Conservation (phyloP, 2,888 invertebrate genomes). For the Volucella inanis region DNA sequence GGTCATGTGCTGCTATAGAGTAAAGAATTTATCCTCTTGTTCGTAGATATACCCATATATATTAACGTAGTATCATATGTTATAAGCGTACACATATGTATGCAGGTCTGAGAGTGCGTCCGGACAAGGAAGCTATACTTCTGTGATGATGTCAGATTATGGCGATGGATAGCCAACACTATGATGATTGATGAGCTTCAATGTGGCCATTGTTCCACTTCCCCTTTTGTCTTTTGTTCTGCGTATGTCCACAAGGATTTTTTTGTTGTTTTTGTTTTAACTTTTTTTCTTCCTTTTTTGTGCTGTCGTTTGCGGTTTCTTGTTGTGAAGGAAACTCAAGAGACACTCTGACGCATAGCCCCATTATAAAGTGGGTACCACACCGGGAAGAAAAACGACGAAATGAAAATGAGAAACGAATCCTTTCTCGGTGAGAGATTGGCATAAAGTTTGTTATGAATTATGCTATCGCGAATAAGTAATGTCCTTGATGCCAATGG, state of each 20-base stretch:
- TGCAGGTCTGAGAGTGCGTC: constrained; percentile 28
- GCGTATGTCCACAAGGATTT: constrained; percentile 14
- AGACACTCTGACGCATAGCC: constrained; percentile 70
- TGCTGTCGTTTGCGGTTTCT: constrained; percentile 44
- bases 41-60: too few relatives aligned
- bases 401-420: constrained; percentile 45
- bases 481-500: constrained; percentile 58
- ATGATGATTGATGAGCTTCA: constrained; percentile 71
- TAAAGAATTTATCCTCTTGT: not conserved
- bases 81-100: constrained; percentile 21
- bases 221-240: constrained; percentile 55
- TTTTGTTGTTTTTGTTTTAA: not conserved
- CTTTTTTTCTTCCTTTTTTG: constrained; percentile 27
- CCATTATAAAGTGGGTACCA: constrained; percentile 55
- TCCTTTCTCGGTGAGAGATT: constrained; percentile 68
- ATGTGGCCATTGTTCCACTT: constrained; percentile 66
- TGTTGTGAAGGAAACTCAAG: constrained; percentile 35
- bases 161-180: constrained; percentile 64
- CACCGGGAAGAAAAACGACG: constrained; percentile 1
- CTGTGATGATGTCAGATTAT: constrained; percentile 68
- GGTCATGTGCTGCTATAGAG: constrained; percentile 53
- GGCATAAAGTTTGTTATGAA: constrained; percentile 64
- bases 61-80: constrained; percentile 11
- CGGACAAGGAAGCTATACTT: constrained; percentile 65
- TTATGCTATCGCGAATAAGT: constrained; percentile 68